These are phyloP conservation scores for Naso thynnoides DNA, from an alignment of 2,797 vertebrate species.

Conservation along the genomic window DNA sequence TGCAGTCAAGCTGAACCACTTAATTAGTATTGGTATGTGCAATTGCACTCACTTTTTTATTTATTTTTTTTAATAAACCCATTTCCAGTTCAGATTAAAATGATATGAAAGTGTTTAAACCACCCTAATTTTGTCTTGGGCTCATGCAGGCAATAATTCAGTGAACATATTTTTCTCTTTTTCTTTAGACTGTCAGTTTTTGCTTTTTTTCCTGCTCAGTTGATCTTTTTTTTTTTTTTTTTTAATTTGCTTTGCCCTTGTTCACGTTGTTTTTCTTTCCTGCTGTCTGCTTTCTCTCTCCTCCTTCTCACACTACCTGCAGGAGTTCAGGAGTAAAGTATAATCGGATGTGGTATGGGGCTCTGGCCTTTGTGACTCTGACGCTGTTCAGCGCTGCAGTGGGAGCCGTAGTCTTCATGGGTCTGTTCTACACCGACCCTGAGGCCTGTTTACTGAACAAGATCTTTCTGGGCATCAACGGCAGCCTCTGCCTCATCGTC, in stretches of 20 bases:
- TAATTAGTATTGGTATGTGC: background rate
- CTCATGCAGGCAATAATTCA: constrained; percentile 25
- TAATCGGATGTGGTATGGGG: constrained; percentile 93
- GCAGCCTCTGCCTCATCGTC: constrained; percentile 91
- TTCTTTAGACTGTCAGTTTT: constrained; percentile 48
- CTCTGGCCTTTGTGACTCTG: constrained; percentile 91
- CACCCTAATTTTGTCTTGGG: constrained; percentile 21
- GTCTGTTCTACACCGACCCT: constrained; percentile 89
- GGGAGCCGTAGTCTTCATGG: constrained; percentile 90
- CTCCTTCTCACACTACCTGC: constrained; percentile 31
- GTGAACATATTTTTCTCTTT: constrained; percentile 23
- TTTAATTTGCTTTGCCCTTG: constrained; percentile 35
- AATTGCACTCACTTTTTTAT: background rate
- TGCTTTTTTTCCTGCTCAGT: constrained; percentile 18
- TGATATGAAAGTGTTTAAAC: constrained; percentile 29
- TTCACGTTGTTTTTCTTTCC: constrained; percentile 49
- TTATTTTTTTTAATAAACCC: constrained; percentile 12
- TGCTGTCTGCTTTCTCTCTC: constrained; percentile 1
- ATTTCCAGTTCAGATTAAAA: constrained; percentile 15
- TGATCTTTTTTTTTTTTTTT: constrained; percentile 16
- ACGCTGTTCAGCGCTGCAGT: constrained; percentile 90
- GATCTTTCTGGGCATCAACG: constrained; percentile 92
- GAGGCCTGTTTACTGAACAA: constrained; percentile 93
- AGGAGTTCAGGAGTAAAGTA: constrained; percentile 92
- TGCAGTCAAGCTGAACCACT: background rate